A percentile compares a stretch with the other conserved stretches of the same genome.
Evolutionary conservation across 2,113 vertebrate species (phyloP).

Genomic region (Puma concolor): DNA sequence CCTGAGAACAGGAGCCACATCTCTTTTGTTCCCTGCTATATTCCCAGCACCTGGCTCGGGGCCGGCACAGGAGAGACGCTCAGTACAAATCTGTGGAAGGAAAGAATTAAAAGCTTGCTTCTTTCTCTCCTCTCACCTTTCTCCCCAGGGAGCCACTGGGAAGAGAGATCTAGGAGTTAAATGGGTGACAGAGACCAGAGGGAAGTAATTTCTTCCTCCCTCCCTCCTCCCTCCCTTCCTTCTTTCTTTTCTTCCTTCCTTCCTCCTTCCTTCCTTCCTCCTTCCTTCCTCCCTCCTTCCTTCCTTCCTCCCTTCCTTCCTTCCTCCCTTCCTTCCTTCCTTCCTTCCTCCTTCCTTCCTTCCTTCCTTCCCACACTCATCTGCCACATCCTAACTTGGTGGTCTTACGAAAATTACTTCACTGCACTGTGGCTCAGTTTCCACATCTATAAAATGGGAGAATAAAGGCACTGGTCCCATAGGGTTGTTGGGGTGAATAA

Average conservation of each 20-base stretch:
- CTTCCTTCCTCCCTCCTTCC: too few species aligned
- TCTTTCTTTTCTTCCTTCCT: not conserved
- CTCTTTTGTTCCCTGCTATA: not conserved
- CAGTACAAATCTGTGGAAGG: not conserved
- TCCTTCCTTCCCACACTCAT: not conserved
- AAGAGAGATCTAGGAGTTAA: not conserved
- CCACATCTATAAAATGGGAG: not conserved
- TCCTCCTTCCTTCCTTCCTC: not conserved
- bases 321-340: too few species aligned
- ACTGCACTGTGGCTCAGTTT: not conserved
- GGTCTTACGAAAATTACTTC: not conserved
- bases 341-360: not conserved
- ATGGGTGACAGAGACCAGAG: not conserved
- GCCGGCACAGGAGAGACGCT: not conserved
- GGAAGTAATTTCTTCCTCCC: not conserved
- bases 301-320: too few species aligned
- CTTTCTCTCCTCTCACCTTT: not conserved
- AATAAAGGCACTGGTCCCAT: not conserved
- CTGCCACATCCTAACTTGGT: not conserved
- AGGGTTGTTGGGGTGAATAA: not conserved
- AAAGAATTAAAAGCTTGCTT: not conserved
- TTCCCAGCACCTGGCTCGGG: not conserved
- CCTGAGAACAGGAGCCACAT: not conserved
- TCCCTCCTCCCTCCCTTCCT: not conserved
- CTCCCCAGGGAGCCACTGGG: not conserved